Conservation (phyloP, 2,797 vertebrate species). For the Cyclura pinguis region DNA sequence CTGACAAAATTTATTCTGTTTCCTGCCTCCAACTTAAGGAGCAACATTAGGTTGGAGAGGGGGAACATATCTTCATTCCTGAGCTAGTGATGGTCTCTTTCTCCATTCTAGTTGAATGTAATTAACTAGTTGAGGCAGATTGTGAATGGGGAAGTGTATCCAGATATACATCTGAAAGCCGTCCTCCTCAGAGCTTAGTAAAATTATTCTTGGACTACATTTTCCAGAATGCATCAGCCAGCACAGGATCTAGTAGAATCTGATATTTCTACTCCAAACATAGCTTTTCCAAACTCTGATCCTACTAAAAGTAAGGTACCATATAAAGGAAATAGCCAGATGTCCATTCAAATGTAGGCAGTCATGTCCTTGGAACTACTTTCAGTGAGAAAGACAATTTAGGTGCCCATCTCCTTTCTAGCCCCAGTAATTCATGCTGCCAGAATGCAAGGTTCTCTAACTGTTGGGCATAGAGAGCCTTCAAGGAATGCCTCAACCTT, state of each 20-base stretch:
- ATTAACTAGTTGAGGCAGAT: background rate
- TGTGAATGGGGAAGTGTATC: background rate
- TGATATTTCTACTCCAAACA: too few species aligned
- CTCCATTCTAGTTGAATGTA: background rate
- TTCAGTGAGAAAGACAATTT: background rate
- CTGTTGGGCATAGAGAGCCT: background rate
- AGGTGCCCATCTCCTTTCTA: background rate
- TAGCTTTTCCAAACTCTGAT: background rate
- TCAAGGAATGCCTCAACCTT: background rate
- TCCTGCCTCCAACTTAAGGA: background rate
- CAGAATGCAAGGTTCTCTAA: background rate
- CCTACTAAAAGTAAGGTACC: background rate
- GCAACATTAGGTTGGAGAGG: background rate
- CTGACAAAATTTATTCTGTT: background rate
- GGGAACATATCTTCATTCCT: background rate
- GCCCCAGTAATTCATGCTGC: background rate
- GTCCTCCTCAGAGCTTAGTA: too few species aligned
- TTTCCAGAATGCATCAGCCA: too few species aligned
- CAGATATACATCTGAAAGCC: background rate
- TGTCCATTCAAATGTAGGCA: background rate
- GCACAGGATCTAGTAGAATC: too few species aligned
- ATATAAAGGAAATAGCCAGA: background rate
- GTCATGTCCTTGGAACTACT: background rate
- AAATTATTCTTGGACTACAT: too few species aligned
- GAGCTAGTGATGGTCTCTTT: background rate